Percentiles rank a stretch among this genome's conserved stretches.
Evolutionary conservation across 2,797 vertebrate species (phyloP).

Genomic region (Amniataba percoides): DNA sequence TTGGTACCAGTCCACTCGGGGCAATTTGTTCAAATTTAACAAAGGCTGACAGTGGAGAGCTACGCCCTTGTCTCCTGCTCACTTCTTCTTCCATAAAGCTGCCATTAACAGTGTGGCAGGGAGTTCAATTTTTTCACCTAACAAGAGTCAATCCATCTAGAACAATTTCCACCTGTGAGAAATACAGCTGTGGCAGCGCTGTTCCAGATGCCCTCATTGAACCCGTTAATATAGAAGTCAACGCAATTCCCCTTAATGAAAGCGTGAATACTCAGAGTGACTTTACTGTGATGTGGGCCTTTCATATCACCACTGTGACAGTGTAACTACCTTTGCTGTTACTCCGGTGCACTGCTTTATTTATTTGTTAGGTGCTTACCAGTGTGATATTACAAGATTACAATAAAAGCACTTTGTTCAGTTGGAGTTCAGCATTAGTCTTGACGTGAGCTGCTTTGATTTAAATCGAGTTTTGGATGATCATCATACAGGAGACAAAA

Average conservation of each 20-base stretch:
- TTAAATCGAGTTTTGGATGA: slow-evolving; percentile 26
- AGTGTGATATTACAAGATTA: slow-evolving; percentile 2
- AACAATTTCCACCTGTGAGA: slow-evolving; percentile 16
- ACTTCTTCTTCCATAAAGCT: slow-evolving; percentile 15
- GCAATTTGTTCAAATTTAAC: slow-evolving; percentile 59
- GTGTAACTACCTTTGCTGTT: background rate
- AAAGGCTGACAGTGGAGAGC: slow-evolving; percentile 38
- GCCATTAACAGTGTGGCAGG: slow-evolving; percentile 29
- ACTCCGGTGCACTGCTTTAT: background rate
- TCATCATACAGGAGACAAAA: slow-evolving; percentile 15
- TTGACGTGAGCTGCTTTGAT: slow-evolving; percentile 9
- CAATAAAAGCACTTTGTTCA: slow-evolving; percentile 24
- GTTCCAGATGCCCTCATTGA: slow-evolving; percentile 21
- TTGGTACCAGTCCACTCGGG: slow-evolving; percentile 26
- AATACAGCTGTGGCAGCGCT: slow-evolving; percentile 14
- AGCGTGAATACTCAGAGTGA: background rate
- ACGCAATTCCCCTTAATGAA: slow-evolving; percentile 9
- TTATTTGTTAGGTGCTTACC: slow-evolving; percentile 5
- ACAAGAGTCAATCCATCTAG: slow-evolving; percentile 35
- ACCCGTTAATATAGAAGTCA: slow-evolving; percentile 25
- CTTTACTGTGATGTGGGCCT: slow-evolving; percentile 9
- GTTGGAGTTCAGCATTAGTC: slow-evolving; percentile 13
- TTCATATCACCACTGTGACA: background rate
- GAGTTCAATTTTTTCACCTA: slow-evolving; percentile 18
- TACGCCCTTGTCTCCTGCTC: background rate